These are phyloP conservation scores for Drosophila buzzatii DNA, from an alignment of 2,888 invertebrate genomes.

Conservation along the genomic window DNA sequence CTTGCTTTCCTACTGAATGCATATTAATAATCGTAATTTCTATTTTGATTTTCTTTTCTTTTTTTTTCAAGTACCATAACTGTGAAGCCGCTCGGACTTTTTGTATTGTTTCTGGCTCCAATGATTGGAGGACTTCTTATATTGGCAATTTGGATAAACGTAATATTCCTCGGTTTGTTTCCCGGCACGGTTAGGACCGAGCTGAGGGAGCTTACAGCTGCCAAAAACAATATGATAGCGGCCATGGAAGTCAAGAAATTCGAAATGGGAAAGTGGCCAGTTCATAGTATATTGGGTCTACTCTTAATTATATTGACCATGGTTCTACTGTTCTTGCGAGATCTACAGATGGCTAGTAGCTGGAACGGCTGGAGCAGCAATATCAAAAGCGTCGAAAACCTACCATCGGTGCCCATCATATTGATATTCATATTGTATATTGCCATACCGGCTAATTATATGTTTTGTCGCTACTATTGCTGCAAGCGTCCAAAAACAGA, in stretches of 20 bases:
- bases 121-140: constrained; percentile 29
- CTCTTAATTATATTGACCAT: constrained; percentile 15
- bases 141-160: constrained; percentile 52
- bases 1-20: background rate
- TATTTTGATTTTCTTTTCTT: background rate
- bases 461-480: constrained; percentile 56
- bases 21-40: background rate
- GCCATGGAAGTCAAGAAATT: constrained; percentile 19
- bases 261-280: constrained; percentile 36
- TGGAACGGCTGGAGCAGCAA: constrained; percentile 22
- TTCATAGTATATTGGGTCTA: background rate
- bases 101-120: background rate
- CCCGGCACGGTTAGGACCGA: constrained; percentile 16
- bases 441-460: constrained; percentile 52
- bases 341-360: background rate
- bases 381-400: background rate
- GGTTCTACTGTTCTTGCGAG: constrained; percentile 9
- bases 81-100: background rate
- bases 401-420: constrained; percentile 31
- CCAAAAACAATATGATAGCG: background rate
- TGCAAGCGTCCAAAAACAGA: constrained; percentile 42
- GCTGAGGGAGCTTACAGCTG: background rate
- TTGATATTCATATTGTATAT: constrained; percentile 25
- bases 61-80: constrained; percentile 1
- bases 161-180: constrained; percentile 42